These are phyloP conservation scores for Acropternis orthonyx DNA, from an alignment of 2,797 vertebrate genomes.

Conservation along the genomic window DNA sequence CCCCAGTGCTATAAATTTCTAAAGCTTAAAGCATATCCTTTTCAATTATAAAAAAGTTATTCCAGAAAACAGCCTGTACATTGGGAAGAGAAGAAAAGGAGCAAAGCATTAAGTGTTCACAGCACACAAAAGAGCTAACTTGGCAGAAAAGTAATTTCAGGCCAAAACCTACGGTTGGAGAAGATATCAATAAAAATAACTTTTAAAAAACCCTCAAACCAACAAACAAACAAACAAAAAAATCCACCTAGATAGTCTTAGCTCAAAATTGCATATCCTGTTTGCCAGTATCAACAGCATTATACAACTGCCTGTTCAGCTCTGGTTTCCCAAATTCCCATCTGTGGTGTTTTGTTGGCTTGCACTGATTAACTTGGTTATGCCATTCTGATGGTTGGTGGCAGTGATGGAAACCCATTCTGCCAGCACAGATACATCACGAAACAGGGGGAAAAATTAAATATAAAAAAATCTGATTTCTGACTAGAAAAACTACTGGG, in stretches of 20 bases:
- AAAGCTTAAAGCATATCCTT: neutral
- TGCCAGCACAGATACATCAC: neutral
- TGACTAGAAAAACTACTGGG: rapidly evolving
- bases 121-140: neutral
- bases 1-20: neutral
- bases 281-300: neutral
- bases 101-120: neutral
- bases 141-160: neutral
- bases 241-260: neutral
- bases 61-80: neutral
- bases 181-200: neutral
- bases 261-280: neutral
- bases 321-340: neutral
- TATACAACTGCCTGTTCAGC: neutral
- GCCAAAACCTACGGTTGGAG: neutral
- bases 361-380: neutral
- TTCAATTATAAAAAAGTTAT: neutral
- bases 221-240: neutral
- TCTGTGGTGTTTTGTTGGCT: neutral
- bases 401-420: neutral
- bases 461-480: neutral
- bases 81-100: neutral
- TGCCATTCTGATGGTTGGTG: neutral
- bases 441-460: neutral
- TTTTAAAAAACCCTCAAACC: neutral